phyloP scores from a whole-genome alignment of 2,888 invertebrate genomes.

The Pachycephus smyrnensis region DNA sequence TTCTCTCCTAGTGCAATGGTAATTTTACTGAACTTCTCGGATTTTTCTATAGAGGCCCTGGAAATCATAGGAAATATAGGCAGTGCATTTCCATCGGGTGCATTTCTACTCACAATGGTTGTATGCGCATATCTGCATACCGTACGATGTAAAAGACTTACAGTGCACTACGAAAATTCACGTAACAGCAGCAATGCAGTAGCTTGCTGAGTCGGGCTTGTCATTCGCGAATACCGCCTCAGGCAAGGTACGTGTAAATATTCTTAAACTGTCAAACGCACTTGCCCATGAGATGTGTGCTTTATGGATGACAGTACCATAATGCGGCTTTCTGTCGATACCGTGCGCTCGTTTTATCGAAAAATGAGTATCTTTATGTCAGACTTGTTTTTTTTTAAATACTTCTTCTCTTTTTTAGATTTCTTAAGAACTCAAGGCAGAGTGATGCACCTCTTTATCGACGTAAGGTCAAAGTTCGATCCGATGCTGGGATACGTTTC shows the following conservation, averaged over 20 bases:
- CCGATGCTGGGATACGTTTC: background rate
- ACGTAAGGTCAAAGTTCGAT: background rate
- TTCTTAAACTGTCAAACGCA: slow-evolving; percentile 54
- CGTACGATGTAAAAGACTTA: background rate
- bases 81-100: slow-evolving; percentile 3
- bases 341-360: background rate
- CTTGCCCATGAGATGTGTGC: slow-evolving; percentile 24
- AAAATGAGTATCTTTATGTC: background rate
- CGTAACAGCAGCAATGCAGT: background rate
- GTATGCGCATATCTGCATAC: background rate
- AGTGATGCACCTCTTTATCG: background rate
- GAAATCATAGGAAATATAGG: background rate
- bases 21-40: background rate
- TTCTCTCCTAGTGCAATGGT: background rate
- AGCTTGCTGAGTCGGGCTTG: background rate
- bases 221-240: slow-evolving; percentile 14
- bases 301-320: slow-evolving; percentile 14
- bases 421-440: background rate
- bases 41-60: background rate
- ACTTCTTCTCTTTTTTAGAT: background rate
- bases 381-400: background rate
- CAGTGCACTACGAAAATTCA: slow-evolving; percentile 3
- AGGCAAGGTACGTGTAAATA: slow-evolving; percentile 44
- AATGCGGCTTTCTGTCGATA: slow-evolving; percentile 19
- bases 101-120: background rate